Base-by-base conservation (phyloP, 2,888 invertebrate species). In the Xylota segnis region DNA sequence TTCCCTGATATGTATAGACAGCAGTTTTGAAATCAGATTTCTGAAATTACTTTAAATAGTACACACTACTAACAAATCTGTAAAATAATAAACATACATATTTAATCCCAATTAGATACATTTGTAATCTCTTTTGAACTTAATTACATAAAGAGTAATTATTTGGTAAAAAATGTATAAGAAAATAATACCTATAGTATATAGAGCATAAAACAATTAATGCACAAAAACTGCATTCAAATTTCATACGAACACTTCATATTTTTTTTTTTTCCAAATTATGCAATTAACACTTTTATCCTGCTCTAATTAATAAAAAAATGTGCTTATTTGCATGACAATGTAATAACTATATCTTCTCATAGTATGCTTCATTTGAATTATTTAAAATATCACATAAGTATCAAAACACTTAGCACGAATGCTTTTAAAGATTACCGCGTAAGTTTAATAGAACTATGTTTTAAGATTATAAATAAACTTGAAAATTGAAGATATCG, bases 1-100 rank as follows among this genome's bases (percentile, higher is more conserved):
- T 59, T 72, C 66, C 76, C 82, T 23, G 32, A 82, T 77, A 74
- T 76, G 82, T 86, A 86, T 72, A 66, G 86, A 72, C 40, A 23
- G 47, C 68, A 56, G 43, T 68, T 71, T n/a, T 74, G 59, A 34
- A 61, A 76, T 66, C 29, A 37, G 34, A 54, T 68, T 37, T 72
- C 72, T 61, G 18, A 71, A 86, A 54, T 82, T 72, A 40, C 18
- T 59, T 75, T 66, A 68, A 65, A 74, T 63, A 86, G 75, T 59
- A 54, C 81, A 81, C 65, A 54, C 9, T 18, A 66, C 65, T 40
- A 58, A 61, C 4, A 45, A 70, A 34, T 70, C 45, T 45, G 56
- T 56, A 43, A 58, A 43, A 43, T 45, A 56, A 56, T 45, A 29
- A 32, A n/a, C 40, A 29, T 61, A 18, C 9, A 71, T 52, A 68